Percentiles rank a stretch among this genome's conserved stretches.
phyloP scores from a whole-genome alignment of 2,113 vertebrate genomes.

The Cacatua alba region DNA sequence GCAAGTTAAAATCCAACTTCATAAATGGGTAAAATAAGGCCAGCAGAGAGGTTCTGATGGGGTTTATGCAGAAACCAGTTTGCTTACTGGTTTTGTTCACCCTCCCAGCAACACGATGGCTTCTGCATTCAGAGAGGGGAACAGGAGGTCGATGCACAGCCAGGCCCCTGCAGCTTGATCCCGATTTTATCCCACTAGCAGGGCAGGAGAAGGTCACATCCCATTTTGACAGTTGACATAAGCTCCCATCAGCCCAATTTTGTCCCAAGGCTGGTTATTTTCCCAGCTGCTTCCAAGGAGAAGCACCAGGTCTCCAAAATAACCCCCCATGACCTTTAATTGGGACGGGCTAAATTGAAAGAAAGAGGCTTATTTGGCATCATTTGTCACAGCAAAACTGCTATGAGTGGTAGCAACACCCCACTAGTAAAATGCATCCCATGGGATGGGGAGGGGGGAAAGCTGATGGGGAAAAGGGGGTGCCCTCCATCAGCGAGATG shows the following conservation, averaged over 20 bases:
- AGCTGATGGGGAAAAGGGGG: neutral
- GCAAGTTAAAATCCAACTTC: neutral
- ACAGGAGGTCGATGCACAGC: fast-evolving
- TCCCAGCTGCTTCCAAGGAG: neutral
- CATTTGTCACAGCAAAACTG: neutral
- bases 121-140: neutral
- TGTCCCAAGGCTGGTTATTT: neutral
- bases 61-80: neutral
- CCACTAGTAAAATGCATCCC: neutral
- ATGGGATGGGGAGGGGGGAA: neutral
- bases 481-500: neutral
- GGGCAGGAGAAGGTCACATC: neutral
- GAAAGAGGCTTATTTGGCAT: neutral
- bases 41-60: too few relatives aligned
- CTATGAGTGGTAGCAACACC: neutral
- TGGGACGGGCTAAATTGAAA: neutral
- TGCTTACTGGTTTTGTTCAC: neutral
- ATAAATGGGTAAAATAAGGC: neutral
- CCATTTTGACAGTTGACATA: conserved; percentile 19
- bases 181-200: neutral
- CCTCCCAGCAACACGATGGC: neutral
- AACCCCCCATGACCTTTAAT: neutral
- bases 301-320: neutral
- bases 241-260: neutral
- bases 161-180: neutral